These are phyloP conservation scores for Bubo scandiacus DNA, from an alignment of 2,113 vertebrate species.

Conservation along the genomic window DNA sequence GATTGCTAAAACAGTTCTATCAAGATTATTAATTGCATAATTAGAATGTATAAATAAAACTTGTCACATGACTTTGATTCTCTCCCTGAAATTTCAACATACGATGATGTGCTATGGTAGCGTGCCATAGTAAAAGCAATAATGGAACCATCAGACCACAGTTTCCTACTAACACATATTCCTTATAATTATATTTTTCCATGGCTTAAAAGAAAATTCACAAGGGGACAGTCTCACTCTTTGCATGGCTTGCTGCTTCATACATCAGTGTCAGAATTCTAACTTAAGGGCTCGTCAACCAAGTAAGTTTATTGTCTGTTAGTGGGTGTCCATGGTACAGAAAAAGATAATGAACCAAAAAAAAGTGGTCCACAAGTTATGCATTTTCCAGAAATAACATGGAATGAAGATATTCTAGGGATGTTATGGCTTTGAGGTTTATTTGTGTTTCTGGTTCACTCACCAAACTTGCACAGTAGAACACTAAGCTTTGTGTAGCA, in stretches of 20 bases:
- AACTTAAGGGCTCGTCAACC: background rate
- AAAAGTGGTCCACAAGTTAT: background rate
- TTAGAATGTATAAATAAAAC: constrained; percentile 5
- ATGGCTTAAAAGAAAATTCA: constrained; percentile 19
- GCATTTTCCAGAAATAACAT: background rate
- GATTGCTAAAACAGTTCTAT: constrained; percentile 22
- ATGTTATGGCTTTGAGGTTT: background rate
- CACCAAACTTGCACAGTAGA: background rate
- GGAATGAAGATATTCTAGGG: background rate
- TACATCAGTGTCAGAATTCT: constrained; percentile 30
- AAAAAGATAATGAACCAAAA: background rate
- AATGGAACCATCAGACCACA: constrained; percentile 14
- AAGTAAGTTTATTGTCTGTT: background rate
- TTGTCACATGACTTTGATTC: background rate
- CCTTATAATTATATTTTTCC: constrained; percentile 42
- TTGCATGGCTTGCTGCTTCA: background rate
- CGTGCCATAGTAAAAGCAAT: background rate
- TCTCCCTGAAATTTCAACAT: background rate
- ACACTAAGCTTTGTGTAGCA: background rate
- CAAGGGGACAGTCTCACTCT: background rate
- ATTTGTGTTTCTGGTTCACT: constrained; percentile 8
- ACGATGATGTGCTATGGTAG: background rate
- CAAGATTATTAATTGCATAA: constrained; percentile 12
- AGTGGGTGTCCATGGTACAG: background rate
- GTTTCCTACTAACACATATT: constrained; percentile 5